A percentile compares a stretch with the other conserved stretches of the same genome.
Conservation (phyloP, 2,888 invertebrate genomes). For the Drosophila kuntzei region DNA sequence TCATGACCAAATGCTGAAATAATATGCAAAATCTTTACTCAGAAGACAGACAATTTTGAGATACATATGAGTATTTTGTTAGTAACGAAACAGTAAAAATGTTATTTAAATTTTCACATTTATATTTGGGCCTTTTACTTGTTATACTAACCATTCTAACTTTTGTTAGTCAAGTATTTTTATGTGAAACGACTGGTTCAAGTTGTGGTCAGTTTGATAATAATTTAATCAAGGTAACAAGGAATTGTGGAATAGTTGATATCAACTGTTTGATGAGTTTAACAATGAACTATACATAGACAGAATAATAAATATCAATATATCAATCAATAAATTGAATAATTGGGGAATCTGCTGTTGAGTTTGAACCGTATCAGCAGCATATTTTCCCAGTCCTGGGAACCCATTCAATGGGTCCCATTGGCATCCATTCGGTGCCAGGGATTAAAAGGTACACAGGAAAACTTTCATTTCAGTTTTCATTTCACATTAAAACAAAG, state of each 20-base stretch:
- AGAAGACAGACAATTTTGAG: background rate
- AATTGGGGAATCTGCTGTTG: background rate
- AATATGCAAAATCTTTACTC: background rate
- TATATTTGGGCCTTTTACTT: background rate
- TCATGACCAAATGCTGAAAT: background rate
- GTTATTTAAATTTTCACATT: background rate
- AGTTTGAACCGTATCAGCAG: background rate
- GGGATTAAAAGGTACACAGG: conserved; percentile 7
- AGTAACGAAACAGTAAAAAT: background rate
- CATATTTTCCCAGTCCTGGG: background rate
- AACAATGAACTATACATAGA: background rate
- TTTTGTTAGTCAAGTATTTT: too few relatives aligned
- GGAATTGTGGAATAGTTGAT: too few relatives aligned
- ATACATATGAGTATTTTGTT: background rate
- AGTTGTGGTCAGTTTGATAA: too few relatives aligned
- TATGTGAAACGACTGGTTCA: too few relatives aligned
- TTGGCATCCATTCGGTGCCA: background rate
- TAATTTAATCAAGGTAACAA: too few relatives aligned
- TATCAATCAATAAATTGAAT: background rate
- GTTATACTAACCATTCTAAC: background rate
- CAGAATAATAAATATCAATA: background rate
- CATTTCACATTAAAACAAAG: conserved; percentile 71
- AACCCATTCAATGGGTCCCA: background rate
- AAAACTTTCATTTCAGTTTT: conserved; percentile 40
- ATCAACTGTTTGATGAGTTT: background rate